Evolutionary conservation across 2,113 vertebrate genomes (phyloP), one percentile per base, ranked within the genome.

Genomic region (Neoarius graeffei): DNA sequence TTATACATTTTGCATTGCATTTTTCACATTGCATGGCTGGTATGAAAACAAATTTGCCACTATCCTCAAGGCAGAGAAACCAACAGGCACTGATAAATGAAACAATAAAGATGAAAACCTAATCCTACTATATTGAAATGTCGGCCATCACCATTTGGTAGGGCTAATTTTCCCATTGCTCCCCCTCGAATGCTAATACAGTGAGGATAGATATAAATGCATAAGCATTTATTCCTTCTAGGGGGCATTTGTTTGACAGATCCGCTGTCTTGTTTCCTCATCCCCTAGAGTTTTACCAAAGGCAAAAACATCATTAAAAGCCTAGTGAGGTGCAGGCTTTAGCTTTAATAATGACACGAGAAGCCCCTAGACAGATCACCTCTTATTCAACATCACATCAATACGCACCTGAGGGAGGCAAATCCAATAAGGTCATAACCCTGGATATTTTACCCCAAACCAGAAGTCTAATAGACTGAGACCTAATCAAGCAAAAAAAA

Each of bases 221-320:
- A 71, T 74, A 81, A 62, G 57, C 84, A 86, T 88, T 83, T 30
- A 74, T 74, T 80, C 60, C 69, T 86, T 90, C 73, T 81, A 67
- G 83, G 74, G 80, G 84, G 80, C 84, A 86, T 90, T 83, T 88
- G 76, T 79, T 87, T 89, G 91, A 91, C 85, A 88, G 88, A 87
- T 89, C 81, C 83, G 50, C 71, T 88, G 87, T 89, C 88, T 87
- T 83, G 85, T 87, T 80, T 71, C 86, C 77, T 60, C 82, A 86
- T 81, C 87, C 87, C 88, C 80, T 27, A 80, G 90, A 85, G 91
- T 71, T 81, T 80, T 64, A 82, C 80, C 35, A 85, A 88, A 89
- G 89, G 90, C 83, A 85, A 88, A 83, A 83, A 76, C 90, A 89
- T 90, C 90, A 90, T 90, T 91, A 91, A 91, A 87, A 85, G 85